Evolutionary conservation across 2,797 vertebrate species (phyloP), one percentile per base, ranked within the genome.

Genomic region (Acipenser transmontanus): DNA sequence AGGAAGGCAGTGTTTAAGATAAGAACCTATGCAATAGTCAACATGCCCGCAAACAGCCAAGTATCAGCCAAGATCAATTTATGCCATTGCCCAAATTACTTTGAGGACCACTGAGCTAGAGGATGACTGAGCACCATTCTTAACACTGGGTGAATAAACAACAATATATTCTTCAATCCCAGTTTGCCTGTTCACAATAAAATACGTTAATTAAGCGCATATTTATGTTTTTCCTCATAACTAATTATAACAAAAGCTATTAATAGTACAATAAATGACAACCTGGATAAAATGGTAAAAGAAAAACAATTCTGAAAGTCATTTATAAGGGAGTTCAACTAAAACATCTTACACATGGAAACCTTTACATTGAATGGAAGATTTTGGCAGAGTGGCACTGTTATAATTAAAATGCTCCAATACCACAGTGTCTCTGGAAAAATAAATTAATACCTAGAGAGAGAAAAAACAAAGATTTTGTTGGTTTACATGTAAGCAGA

Each of bases 101-200:
- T 17, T 17, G 17, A 17, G 17, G 17, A 17, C 17, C 1, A 17
- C 17, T 17, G 1, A 1, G 1, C 17, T 17, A 17, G 17, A 17
- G 17, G n/a, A 14, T 20, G 8, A 7, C 47, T 20, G 14, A 49
- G n/a, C 51, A 64, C 49, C 52, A 59, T 14, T 56, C 91, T 92
- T 87, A 99, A 96, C 97, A 20, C 97, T 99, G 50, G 97, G 97
- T 73, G 97, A 96, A 78, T 99, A 99, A 76, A 96, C 89, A 69
- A 98, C 94, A 10, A 90, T 89, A 76, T 84, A 92, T 68, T 94
- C 92, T 77, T 96, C 94, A 89, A 77, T 71, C 90, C 94, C 0
- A 85, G 86, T 75, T 95, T 97, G 68, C 92, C 96, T 98, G 73
- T 63, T 60, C 77, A 75, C 76, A 57, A 71, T 57, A 47, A 66